A percentile compares a stretch with the other conserved stretches of the same genome.
Evolutionary conservation across 37 sponge, comb jelly and placozoan genomes (phyloP).

Genomic region (Spongia lamella): DNA sequence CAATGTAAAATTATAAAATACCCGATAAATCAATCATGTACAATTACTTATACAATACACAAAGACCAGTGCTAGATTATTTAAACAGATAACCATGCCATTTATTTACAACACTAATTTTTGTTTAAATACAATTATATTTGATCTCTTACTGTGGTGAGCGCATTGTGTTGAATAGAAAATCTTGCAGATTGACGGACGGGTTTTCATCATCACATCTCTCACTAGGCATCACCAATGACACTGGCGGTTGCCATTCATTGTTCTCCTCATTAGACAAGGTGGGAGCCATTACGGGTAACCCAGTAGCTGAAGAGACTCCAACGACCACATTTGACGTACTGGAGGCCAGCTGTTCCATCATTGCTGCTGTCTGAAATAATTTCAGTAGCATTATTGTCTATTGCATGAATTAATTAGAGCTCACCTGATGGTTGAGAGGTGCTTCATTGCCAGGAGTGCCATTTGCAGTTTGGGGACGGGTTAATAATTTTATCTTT

Average conservation of each 20-base stretch:
- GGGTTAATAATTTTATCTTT: too few relatives aligned
- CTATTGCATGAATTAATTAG: too few relatives aligned
- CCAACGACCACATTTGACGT: neutral
- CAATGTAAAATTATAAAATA: neutral
- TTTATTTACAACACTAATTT: too few relatives aligned
- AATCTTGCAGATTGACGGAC: conserved; percentile 81
- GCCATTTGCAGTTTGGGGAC: too few relatives aligned
- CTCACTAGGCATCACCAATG: neutral
- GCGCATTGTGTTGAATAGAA: conserved; percentile 66
- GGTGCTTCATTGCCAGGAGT: too few relatives aligned
- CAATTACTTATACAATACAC: too few relatives aligned
- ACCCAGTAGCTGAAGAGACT: neutral
- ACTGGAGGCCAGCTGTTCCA: too few relatives aligned
- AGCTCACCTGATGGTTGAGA: too few relatives aligned
- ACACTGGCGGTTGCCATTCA: neutral
- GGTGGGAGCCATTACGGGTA: neutral
- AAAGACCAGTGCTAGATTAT: too few relatives aligned
- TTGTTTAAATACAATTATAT: too few relatives aligned
- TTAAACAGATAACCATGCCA: too few relatives aligned
- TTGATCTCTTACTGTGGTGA: conserved; percentile 41
- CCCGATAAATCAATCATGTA: neutral
- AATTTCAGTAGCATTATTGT: too few relatives aligned
- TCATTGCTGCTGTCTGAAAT: neutral
- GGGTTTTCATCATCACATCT: conserved; percentile 76
- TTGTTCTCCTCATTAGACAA: neutral